Evolutionary conservation across 2,113 vertebrate species (phyloP).

Genomic region (Alouatta palliata): DNA sequence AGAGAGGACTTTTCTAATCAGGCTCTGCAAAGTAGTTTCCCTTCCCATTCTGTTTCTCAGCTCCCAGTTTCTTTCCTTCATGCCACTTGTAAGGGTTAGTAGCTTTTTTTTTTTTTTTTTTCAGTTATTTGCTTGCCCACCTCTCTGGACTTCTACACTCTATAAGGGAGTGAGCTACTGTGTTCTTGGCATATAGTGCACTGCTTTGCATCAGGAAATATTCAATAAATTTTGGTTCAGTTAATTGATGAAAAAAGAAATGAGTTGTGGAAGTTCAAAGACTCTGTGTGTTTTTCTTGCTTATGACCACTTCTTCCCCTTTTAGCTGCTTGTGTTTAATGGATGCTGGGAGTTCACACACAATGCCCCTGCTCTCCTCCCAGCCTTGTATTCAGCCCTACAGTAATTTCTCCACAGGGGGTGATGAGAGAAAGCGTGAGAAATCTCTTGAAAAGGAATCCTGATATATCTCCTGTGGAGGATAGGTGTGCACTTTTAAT

Average conservation of each 20-base stretch:
- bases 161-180: rapidly evolving
- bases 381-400: background rate
- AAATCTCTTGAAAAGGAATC: background rate
- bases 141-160: background rate
- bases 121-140: background rate
- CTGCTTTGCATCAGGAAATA: background rate
- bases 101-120: background rate
- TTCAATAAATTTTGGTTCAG: background rate
- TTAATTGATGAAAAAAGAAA: background rate
- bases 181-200: background rate
- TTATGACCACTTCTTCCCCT: background rate
- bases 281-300: background rate
- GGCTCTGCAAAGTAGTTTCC: background rate
- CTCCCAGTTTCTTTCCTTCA: background rate
- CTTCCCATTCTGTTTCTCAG: background rate
- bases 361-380: no score
- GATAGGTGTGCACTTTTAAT: background rate
- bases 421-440: background rate
- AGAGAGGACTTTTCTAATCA: background rate
- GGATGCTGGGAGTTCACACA: background rate
- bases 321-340: background rate
- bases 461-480: background rate
- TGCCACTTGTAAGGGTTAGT: background rate
- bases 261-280: background rate
- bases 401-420: background rate